These are phyloP conservation scores for Meles meles DNA, from an alignment of 2,113 vertebrate genomes.

Conservation along the genomic window DNA sequence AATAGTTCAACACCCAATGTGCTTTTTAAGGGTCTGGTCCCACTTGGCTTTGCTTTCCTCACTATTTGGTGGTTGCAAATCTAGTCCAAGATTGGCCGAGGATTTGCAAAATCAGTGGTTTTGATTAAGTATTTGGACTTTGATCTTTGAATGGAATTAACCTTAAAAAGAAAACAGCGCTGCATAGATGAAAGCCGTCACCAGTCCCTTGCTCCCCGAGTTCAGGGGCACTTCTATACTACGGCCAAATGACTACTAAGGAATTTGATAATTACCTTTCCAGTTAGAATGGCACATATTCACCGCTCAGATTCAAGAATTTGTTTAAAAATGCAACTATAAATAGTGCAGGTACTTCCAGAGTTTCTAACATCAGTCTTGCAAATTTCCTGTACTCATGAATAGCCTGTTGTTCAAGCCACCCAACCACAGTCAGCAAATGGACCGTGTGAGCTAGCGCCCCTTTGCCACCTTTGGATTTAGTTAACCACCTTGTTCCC, in stretches of 20 bases:
- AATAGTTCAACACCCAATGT: background rate
- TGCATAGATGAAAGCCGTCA: constrained; percentile 38
- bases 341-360: constrained; percentile 74
- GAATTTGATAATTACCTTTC: constrained; percentile 73
- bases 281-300: constrained; percentile 72
- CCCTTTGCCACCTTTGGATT: constrained; percentile 38
- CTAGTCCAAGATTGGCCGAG: constrained; percentile 22
- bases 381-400: constrained; percentile 71
- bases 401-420: constrained; percentile 66
- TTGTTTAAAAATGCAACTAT: constrained; percentile 74
- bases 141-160: constrained; percentile 62
- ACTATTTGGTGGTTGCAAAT: background rate
- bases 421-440: constrained; percentile 43
- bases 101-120: constrained; percentile 58
- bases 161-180: constrained; percentile 55
- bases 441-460: background rate
- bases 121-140: constrained; percentile 61
- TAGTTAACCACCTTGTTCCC: constrained; percentile 50
- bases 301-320: constrained; percentile 65
- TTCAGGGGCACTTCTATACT: background rate
- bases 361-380: constrained; percentile 65
- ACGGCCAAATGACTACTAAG: constrained; percentile 57
- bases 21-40: background rate
- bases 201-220: background rate
- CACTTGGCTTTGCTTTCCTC: constrained; percentile 43